phyloP scores from a whole-genome alignment of 2,113 vertebrate genomes.

The Chionomys nivalis region DNA sequence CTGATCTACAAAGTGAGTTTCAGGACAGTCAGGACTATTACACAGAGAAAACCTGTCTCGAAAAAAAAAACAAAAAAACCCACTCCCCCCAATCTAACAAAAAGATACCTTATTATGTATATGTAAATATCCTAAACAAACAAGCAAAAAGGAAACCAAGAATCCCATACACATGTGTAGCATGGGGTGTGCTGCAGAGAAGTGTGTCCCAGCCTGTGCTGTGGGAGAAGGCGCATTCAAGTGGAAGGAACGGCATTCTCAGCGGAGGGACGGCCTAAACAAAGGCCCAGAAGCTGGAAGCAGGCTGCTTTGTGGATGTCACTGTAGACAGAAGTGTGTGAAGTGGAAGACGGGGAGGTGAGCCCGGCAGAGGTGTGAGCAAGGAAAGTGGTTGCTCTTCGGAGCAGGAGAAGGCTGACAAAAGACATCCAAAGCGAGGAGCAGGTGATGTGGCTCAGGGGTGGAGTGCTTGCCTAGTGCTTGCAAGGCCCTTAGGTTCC shows the following conservation, averaged over 20 bases:
- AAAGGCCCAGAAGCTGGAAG: not conserved
- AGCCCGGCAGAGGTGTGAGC: not conserved
- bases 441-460: not conserved
- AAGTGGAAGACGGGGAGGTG: not conserved
- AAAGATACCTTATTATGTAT: not conserved
- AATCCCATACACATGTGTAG: not conserved
- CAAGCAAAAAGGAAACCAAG: not conserved
- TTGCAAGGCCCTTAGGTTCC: not conserved
- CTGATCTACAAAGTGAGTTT: not conserved
- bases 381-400: not conserved
- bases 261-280: not conserved
- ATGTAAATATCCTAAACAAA: not conserved
- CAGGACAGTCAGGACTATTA: not conserved
- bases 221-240: not conserved
- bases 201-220: not conserved
- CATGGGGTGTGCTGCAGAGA: not conserved
- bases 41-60: not conserved
- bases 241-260: not conserved
- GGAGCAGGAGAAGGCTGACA: not conserved
- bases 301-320: not conserved
- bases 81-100: too few relatives aligned
- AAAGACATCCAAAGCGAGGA: not conserved
- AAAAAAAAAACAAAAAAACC: not conserved
- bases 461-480: not conserved
- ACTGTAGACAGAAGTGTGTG: not conserved